Conservation (phyloP, 2,113 vertebrate species). For the Typhlomys cinereus region DNA sequence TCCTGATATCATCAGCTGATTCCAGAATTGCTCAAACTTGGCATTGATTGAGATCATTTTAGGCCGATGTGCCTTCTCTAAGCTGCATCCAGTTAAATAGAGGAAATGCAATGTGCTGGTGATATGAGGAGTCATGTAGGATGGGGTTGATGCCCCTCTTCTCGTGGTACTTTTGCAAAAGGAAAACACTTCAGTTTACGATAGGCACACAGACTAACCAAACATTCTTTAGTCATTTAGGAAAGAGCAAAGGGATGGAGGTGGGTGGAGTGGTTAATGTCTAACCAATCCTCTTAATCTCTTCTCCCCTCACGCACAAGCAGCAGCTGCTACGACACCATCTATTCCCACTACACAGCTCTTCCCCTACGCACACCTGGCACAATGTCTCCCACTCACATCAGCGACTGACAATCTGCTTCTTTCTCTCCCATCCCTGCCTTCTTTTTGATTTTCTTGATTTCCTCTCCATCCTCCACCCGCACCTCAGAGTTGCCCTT, state of each 20-base stretch:
- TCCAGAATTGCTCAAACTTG: neutral
- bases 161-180: neutral
- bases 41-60: neutral
- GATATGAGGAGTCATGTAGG: neutral
- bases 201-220: neutral
- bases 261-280: neutral
- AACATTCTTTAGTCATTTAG: neutral
- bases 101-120: neutral
- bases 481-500: neutral
- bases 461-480: neutral
- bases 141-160: neutral
- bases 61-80: neutral
- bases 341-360: neutral
- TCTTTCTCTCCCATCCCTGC: neutral
- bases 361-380: neutral
- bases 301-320: neutral
- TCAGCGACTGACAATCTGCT: neutral
- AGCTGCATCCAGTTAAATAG: neutral
- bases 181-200: neutral
- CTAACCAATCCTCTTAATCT: neutral
- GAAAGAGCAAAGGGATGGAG: neutral
- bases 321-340: conserved; percentile 12
- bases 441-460: neutral
- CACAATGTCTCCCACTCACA: neutral
- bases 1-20: neutral